phyloP scores from a whole-genome alignment of 2,888 invertebrate species.

The Heliconius erato region DNA sequence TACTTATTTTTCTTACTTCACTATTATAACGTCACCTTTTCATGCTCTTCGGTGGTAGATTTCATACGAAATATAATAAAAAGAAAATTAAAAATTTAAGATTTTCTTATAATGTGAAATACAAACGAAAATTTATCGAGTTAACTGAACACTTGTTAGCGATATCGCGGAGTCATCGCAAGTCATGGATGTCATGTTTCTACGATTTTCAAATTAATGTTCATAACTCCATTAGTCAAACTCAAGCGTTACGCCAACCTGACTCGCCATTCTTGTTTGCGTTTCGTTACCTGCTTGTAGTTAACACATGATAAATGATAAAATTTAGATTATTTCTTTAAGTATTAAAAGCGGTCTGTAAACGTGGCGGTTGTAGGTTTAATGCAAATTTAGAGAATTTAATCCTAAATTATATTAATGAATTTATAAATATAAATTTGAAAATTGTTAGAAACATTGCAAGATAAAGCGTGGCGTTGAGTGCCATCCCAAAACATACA shows the following conservation, averaged over 20 bases:
- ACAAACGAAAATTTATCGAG: constrained; percentile 1
- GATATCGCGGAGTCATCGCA: constrained; percentile 28
- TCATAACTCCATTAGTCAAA: constrained; percentile 32
- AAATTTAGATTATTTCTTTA: not conserved
- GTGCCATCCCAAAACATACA: not conserved
- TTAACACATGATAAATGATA: constrained; percentile 6
- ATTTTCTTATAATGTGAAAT: not conserved
- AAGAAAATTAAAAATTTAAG: not conserved
- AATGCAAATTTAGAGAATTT: no score
- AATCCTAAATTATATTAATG: not conserved
- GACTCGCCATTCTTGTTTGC: constrained; percentile 9
- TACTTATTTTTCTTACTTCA: no score
- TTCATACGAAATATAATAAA: not conserved
- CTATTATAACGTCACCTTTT: no score
- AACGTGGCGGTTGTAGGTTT: not conserved
- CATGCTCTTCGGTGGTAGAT: no score
- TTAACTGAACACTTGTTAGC: constrained; percentile 21
- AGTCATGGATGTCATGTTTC: constrained; percentile 28
- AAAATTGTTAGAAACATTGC: constrained; percentile 24
- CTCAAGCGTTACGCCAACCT: constrained; percentile 9
- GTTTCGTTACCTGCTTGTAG: not conserved
- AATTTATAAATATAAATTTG: constrained; percentile 10
- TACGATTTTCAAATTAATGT: constrained; percentile 27
- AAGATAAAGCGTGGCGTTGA: not conserved
- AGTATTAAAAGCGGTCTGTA: not conserved